Evolutionary conservation across 2,113 vertebrate species (phyloP).

Genomic region (Pluvialis apricaria): DNA sequence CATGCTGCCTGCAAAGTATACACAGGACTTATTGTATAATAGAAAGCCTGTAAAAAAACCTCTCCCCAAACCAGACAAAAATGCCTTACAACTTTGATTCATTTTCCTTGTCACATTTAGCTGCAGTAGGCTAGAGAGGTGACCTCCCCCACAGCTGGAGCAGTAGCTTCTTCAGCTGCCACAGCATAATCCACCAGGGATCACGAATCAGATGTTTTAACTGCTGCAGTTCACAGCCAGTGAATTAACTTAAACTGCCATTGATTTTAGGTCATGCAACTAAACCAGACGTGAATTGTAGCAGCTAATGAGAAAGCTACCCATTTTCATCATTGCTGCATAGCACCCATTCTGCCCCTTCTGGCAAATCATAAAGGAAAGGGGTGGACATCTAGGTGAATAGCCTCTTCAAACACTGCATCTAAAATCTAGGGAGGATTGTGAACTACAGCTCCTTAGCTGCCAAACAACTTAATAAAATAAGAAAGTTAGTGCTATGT

Average conservation of each 20-base stretch:
- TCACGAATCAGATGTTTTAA: not conserved
- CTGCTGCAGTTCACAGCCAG: not conserved
- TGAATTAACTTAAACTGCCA: conserved; percentile 3
- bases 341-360: not conserved
- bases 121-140: not conserved
- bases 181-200: not conserved
- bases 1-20: not conserved
- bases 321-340: not conserved
- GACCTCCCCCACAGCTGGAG: not conserved
- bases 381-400: not conserved
- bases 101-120: not conserved
- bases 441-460: not conserved
- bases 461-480: conserved; percentile 3
- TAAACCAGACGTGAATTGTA: not conserved
- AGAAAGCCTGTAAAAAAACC: not conserved
- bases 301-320: not conserved
- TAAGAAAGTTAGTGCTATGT: not conserved
- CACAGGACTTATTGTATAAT: not conserved
- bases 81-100: not conserved
- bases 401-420: not conserved
- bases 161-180: not conserved
- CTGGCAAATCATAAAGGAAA: not conserved
- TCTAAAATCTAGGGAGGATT: not conserved
- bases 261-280: not conserved
- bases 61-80: not conserved